Evolutionary conservation across 2,888 invertebrate genomes (phyloP).

Genomic region (Sipunculus nudus): DNA sequence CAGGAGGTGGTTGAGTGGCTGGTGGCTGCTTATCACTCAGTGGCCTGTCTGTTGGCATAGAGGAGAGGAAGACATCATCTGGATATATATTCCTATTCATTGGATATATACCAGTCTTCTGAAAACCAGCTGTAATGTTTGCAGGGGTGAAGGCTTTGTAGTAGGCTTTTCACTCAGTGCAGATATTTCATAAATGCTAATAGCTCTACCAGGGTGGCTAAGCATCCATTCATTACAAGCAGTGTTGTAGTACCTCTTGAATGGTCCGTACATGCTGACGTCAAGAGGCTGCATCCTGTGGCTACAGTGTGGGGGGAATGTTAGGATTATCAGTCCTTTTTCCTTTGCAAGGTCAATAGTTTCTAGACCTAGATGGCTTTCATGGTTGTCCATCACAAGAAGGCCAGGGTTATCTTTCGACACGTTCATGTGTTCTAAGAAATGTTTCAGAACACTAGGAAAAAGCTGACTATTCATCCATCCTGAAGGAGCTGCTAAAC

Average conservation of each 20-base stretch:
- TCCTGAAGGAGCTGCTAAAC: no score
- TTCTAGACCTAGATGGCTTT: conserved; percentile 44
- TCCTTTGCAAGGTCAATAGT: conserved; percentile 54
- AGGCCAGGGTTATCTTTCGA: conserved; percentile 46
- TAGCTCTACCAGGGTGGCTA: conserved; percentile 61
- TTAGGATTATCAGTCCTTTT: conserved; percentile 61
- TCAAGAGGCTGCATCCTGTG: conserved; percentile 67
- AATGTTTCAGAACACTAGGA: conserved; percentile 48
- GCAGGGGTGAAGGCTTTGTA: conserved; percentile 59
- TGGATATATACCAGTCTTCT: conserved; percentile 56
- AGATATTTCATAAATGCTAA: conserved; percentile 66
- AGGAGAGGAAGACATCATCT: conserved; percentile 35
- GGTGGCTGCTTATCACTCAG: no score
- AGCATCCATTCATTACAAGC: conserved; percentile 50
- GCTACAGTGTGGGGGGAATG: conserved; percentile 65
- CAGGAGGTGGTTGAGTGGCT: no score
- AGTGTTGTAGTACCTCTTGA: conserved; percentile 56
- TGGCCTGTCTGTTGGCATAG: no score
- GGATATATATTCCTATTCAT: conserved; percentile 55
- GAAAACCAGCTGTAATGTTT: conserved; percentile 60
- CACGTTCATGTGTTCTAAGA: conserved; percentile 47
- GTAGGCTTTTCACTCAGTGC: conserved; percentile 56
- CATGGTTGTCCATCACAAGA: conserved; percentile 54
- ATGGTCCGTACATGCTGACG: conserved; percentile 61
- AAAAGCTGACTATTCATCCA: conserved; percentile 55